Conservation (phyloP, 2,888 invertebrate species). For the Neoscelio sp. region DNA sequence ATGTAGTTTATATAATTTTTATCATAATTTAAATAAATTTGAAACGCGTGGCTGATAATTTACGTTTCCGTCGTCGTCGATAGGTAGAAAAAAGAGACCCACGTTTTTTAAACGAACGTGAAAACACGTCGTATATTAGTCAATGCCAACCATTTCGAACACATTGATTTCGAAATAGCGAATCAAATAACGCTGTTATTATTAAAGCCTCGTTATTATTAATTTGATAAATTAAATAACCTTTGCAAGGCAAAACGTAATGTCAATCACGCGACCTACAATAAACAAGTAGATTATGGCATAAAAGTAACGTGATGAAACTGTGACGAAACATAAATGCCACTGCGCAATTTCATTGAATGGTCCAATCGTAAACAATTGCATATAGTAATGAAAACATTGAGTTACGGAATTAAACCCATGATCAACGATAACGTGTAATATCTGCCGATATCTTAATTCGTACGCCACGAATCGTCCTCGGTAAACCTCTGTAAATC, state of each 20-base stretch:
- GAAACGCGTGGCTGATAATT: conserved; percentile 30
- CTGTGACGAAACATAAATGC: conserved; percentile 10
- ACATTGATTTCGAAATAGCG: conserved; percentile 25
- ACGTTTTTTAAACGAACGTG: conserved; percentile 9
- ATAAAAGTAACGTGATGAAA: conserved; percentile 11
- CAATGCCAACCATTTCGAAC: conserved; percentile 1
- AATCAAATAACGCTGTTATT: conserved; percentile 9
- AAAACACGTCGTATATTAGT: conserved; percentile 25
- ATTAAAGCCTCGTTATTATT: conserved; percentile 19
- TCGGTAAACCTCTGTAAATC: too few relatives aligned
- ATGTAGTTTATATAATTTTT: conserved; percentile 10
- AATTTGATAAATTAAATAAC: conserved; percentile 43
- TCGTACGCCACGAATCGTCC: neutral
- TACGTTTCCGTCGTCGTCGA: conserved; percentile 2
- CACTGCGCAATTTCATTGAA: conserved; percentile 24
- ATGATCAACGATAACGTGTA: conserved; percentile 40
- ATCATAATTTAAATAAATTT: neutral
- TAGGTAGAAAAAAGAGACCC: neutral
- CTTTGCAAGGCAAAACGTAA: conserved; percentile 11
- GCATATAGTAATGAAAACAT: conserved; percentile 16
- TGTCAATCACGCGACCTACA: neutral
- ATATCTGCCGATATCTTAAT: conserved; percentile 20
- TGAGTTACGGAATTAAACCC: conserved; percentile 1
- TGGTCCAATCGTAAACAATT: conserved; percentile 26
- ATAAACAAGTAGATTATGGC: neutral